Evolutionary conservation across 2,888 invertebrate species (phyloP).

Genomic region (Danaus chrysippus): DNA sequence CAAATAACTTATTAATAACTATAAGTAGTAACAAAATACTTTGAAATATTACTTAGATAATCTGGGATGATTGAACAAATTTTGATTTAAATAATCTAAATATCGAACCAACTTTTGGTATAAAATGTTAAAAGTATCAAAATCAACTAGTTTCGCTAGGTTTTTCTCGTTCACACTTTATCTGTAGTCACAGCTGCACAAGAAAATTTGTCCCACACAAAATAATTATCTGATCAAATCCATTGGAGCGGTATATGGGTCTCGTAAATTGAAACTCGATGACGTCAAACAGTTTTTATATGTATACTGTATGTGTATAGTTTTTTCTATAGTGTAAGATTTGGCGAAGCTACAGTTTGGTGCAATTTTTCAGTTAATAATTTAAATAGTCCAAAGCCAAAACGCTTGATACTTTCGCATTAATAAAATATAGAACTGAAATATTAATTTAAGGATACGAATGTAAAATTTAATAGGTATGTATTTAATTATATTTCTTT

Average conservation of each 20-base stretch:
- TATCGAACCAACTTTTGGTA: too few species aligned
- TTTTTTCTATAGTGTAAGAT: neutral
- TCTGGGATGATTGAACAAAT: too few species aligned
- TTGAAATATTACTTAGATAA: too few species aligned
- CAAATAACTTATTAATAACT: too few species aligned
- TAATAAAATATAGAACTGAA: too few species aligned
- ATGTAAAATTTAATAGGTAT: too few species aligned
- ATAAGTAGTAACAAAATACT: too few species aligned
- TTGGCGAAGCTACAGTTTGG: neutral
- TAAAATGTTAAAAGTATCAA: conserved; percentile 43
- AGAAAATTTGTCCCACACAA: conserved; percentile 63
- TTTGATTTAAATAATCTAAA: too few species aligned
- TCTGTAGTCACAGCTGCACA: conserved; percentile 70
- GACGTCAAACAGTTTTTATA: conserved; percentile 49
- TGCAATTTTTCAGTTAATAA: neutral
- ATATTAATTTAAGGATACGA: too few species aligned
- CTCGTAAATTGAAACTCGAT: conserved; percentile 61
- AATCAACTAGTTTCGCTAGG: conserved; percentile 19
- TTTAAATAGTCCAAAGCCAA: too few species aligned
- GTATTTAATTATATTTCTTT: too few species aligned
- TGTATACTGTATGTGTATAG: neutral
- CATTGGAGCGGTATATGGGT: conserved; percentile 63
- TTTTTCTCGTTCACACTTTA: conserved; percentile 44
- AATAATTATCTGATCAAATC: conserved; percentile 71
- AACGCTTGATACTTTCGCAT: too few species aligned